Base-by-base conservation (phyloP, 2,797 vertebrate genomes). In the Poeciliopsis presidionis region DNA sequence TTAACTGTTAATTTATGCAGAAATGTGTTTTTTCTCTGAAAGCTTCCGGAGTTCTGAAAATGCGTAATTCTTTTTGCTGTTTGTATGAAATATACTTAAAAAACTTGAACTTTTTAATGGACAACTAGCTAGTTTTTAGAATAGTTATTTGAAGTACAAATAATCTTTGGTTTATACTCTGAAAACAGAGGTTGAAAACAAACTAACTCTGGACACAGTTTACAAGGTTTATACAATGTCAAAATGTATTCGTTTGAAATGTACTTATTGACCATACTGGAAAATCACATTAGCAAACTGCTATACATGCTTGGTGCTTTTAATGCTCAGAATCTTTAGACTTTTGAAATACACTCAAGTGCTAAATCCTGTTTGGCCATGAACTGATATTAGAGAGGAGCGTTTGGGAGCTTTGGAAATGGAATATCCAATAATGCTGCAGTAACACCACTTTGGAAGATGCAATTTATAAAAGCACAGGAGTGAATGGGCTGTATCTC, bases 241-340 rank as follows among this genome's bases (percentile, higher is more conserved):
- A 84, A 87, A 90, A 88, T 72, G 59, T 79, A 83, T 90, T 88
- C 82, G 47, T 83, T 74, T 73, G 36, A 86, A 91, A 90, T 84
- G 45, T 82, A 75, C 53, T 86, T 86, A 89, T 82, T 90, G 88
- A 89, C 80, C 77, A 84, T 73, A 33, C 53, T 16, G 39, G 79
- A 73, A 86, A 91, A 93, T 87, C 83, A 84, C 76, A 91, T 91
- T 86, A 90, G 57, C 30, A 65, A 74, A 82, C 88, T 76, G 39
- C 33, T 82, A 73, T 73, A 80, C 85, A 81, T 84, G 78, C 76
- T 88, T 79, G 14, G 57, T 77, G 82, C 67, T 89, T 86, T 85
- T 89, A 86, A 83, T 87, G 81, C 77, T 85, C 79, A 87, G 85
- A 89, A 67, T 80, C 79, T 82, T 76, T 79, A 75, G 75, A 87